phyloP scores from a whole-genome alignment of 2,797 vertebrate species.

The Sebastes itinus region DNA sequence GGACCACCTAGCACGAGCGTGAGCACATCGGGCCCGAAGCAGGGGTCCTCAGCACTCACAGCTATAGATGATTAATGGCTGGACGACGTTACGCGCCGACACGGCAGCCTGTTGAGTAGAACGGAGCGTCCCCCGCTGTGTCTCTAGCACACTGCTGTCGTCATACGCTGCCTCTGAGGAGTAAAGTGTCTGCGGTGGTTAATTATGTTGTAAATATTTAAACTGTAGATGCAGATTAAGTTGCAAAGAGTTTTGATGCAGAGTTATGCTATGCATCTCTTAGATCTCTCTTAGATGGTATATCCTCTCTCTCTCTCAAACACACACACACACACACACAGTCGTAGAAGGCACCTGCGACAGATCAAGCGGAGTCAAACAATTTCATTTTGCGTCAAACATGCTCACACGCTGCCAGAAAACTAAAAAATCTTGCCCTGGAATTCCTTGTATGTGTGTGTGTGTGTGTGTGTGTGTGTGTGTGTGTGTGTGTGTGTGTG shows the following conservation, averaged over 20 bases:
- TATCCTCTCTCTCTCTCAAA: neutral
- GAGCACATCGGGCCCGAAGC: constrained; percentile 56
- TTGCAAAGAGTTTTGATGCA: neutral
- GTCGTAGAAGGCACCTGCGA: constrained; percentile 56
- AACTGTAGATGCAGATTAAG: neutral
- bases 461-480: constrained; percentile 22
- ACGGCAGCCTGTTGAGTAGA: constrained; percentile 37
- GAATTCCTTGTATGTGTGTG: constrained; percentile 27
- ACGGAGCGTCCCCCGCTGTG: constrained; percentile 58
- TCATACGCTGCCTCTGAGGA: constrained; percentile 24
- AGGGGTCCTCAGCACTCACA: constrained; percentile 52
- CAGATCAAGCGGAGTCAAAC: constrained; percentile 70
- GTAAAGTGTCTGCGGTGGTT: neutral
- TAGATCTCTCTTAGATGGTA: neutral
- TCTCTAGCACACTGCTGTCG: constrained; percentile 19
- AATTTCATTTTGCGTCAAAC: constrained; percentile 67
- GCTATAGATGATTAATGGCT: constrained; percentile 76
- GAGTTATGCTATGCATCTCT: neutral
- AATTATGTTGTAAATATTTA: constrained; percentile 21
- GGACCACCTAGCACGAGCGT: constrained; percentile 77
- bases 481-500: constrained; percentile 14
- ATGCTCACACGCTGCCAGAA: constrained; percentile 40
- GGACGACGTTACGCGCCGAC: constrained; percentile 59
- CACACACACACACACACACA: neutral
- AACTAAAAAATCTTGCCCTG: constrained; percentile 10